phyloP scores from a whole-genome alignment of 2,797 vertebrate species.

The Acanthurus lineatus region DNA sequence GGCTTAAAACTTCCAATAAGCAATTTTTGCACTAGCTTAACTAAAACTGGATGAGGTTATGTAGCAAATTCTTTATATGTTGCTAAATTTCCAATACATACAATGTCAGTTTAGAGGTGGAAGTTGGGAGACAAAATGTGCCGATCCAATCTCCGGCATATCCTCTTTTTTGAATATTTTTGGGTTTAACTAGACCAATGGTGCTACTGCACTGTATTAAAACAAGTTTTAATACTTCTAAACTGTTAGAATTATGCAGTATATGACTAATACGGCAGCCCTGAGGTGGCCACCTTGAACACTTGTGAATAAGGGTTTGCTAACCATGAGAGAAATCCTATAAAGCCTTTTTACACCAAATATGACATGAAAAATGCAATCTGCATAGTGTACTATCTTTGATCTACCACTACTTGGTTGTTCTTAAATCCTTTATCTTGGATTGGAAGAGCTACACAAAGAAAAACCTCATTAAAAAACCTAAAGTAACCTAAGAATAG shows the following conservation, averaged over 20 bases:
- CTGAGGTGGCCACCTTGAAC: background rate
- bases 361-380: no score
- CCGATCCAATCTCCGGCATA: background rate
- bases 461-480: background rate
- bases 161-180: background rate
- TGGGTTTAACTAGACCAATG: no score
- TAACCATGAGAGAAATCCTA: background rate
- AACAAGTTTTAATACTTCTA: no score
- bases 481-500: background rate
- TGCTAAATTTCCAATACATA: constrained; percentile 1
- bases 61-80: background rate
- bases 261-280: background rate
- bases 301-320: background rate
- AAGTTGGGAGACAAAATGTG: background rate
- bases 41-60: constrained; percentile 3
- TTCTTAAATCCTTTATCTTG: no score
- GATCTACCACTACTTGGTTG: no score
- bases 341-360: background rate
- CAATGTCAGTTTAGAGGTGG: background rate
- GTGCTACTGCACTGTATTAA: no score
- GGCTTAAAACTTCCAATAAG: constrained; percentile 20
- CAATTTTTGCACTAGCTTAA: background rate
- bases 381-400: no score
- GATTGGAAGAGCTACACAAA: background rate
- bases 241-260: no score